Conservation (phyloP, 35 echinoderm and acorn worm genomes). For the Anneissia japonica region DNA sequence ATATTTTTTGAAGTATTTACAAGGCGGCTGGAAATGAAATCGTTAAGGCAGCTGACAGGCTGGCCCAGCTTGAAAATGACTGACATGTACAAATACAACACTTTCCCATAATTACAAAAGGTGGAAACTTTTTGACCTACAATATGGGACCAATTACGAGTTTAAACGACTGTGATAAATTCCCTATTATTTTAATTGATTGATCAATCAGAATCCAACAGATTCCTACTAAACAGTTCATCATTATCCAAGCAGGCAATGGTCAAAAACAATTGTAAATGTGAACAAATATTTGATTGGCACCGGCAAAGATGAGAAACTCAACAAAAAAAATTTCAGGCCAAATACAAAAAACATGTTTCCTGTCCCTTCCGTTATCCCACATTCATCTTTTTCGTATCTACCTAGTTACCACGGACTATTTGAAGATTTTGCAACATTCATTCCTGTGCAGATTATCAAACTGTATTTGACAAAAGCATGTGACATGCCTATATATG, state of each 20-base stretch:
- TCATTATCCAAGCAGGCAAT: background rate
- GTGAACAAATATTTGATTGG: background rate
- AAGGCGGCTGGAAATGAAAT: background rate
- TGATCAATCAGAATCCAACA: background rate
- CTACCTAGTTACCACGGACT: too few species aligned
- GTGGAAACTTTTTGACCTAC: background rate
- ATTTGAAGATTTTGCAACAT: too few species aligned
- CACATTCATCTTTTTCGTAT: too few species aligned
- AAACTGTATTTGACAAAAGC: too few species aligned
- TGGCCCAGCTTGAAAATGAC: background rate
- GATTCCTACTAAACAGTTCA: background rate
- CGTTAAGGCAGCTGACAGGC: background rate
- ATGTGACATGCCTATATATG: too few species aligned
- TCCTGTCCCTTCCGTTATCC: too few species aligned
- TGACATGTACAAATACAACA: background rate
- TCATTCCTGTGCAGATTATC: too few species aligned
- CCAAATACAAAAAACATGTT: too few species aligned
- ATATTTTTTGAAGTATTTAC: background rate
- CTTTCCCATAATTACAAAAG: background rate
- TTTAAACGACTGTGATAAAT: slow-evolving; percentile 2
- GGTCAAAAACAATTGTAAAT: background rate
- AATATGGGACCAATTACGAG: background rate
- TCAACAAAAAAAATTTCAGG: too few species aligned
- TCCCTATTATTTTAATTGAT: background rate
- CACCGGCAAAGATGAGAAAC: background rate